Evolutionary conservation across 2,888 invertebrate species (phyloP), one percentile per base, ranked within the genome.

Genomic region (Chirona hameri): DNA sequence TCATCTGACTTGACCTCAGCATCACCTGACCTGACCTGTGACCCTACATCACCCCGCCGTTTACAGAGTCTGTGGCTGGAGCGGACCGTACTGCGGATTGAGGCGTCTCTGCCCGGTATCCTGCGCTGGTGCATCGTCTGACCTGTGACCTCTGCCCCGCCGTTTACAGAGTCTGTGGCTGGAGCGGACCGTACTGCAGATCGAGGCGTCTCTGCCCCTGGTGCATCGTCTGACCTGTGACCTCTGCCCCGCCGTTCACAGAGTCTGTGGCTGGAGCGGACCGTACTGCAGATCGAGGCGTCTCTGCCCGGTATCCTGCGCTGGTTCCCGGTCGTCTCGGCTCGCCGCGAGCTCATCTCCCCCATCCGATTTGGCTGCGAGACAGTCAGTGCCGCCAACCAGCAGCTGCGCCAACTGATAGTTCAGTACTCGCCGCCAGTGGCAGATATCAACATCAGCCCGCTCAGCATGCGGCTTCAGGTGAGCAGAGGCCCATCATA

Each of bases 181-280:
- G 48, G 48, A 48, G 48, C 48, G 48, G 48, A 48, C 48, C 48
- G 48, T 48, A 12, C 48, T 48, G 48, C 48, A 48, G 48, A 48
- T 48, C 12, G 48, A 7, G 48, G 7, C 48, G 48, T 48, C 48
- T 12, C 12, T 48, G 48, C 48, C 48, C 48, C n/a, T n/a, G n/a
- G n/a, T n/a, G n/a, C n/a, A n/a, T n/a, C 12, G 48, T 48, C 52
- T 52, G 52, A 52, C 52, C 52, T 52, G 52, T 52, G 12, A 18
- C 52, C 52, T 15, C 7, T n/a, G n/a, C n/a, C 18, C 52, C 52
- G n/a, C n/a, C n/a, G 39, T 15, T 29, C 29, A 48, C 88, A 93
- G 92, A 95, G 94, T 82, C 90, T 98, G 84, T 98, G 98, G 97
- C 94, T 98, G 86, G 98, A 98, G 88, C 91, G 97, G 81, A 97